Evolutionary conservation across 1,140 invertebrate genomes (phyloP).

Genomic region (Epicauta chinensis): DNA sequence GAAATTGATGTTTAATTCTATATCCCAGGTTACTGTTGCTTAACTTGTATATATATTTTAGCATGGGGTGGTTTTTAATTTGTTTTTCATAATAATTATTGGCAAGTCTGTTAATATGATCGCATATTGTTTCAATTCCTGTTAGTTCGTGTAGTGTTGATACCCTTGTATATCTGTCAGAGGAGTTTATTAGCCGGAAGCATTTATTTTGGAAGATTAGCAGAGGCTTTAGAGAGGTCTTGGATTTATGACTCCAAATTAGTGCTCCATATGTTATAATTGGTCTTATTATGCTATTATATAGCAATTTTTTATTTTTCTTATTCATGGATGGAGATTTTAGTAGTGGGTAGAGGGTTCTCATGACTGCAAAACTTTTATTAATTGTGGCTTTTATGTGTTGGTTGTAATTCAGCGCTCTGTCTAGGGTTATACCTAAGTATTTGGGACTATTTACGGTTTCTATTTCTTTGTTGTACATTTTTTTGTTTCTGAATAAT

Average conservation of each 20-base stretch:
- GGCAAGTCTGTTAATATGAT: slow-evolving; percentile 3
- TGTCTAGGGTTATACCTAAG: slow-evolving; percentile 28
- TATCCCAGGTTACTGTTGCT: no score
- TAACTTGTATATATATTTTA: no score
- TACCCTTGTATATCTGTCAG: slow-evolving; percentile 8
- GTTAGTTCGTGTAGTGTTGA: slow-evolving; percentile 4
- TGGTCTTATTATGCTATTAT: slow-evolving; percentile 21
- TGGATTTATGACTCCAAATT: slow-evolving; percentile 13
- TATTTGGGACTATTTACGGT: slow-evolving; percentile 28
- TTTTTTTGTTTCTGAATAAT: background rate
- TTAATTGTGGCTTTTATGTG: slow-evolving; percentile 18
- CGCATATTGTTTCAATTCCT: slow-evolving; percentile 2
- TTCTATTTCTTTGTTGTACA: no score
- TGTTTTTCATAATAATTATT: slow-evolving; percentile 13
- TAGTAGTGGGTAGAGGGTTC: slow-evolving; percentile 20
- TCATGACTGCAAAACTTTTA: slow-evolving; percentile 24
- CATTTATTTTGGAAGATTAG: slow-evolving; percentile 33
- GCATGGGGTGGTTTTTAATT: background rate
- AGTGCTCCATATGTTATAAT: slow-evolving; percentile 24
- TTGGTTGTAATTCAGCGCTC: slow-evolving; percentile 18
- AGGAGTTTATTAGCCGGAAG: slow-evolving; percentile 19
- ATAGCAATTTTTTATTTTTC: slow-evolving; percentile 30
- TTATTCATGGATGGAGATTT: slow-evolving; percentile 17
- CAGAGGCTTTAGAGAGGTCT: slow-evolving; percentile 16
- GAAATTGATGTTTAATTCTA: no score